Conservation (phyloP, 2,113 vertebrate genomes). For the Scophthalmus maximus region DNA sequence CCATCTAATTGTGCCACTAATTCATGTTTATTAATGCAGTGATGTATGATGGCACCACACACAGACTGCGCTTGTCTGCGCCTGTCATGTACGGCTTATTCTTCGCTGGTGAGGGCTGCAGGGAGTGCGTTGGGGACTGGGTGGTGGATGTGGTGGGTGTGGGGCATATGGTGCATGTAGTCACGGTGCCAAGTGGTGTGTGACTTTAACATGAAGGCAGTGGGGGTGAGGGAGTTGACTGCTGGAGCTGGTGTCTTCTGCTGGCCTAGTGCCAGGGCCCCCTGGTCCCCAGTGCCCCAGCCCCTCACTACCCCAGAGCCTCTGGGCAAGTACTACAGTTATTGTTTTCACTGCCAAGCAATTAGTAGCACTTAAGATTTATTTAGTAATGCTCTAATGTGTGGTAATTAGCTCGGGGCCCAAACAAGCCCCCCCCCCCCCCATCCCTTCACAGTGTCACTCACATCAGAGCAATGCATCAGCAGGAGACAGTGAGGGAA, state of each 20-base stretch:
- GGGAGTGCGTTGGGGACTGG: conserved; percentile 42
- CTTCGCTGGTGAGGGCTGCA: conserved; percentile 55
- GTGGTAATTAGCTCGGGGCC: conserved; percentile 85
- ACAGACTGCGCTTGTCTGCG: conserved; percentile 60
- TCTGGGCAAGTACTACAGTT: conserved; percentile 81
- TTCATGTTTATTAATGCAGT: conserved; percentile 82
- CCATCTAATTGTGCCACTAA: conserved; percentile 81
- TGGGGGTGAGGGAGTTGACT: conserved; percentile 63
- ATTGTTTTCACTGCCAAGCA: conserved; percentile 86
- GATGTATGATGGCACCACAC: conserved; percentile 75
- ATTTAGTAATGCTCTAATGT: conserved; percentile 87
- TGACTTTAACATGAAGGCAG: conserved; percentile 65
- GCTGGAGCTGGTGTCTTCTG: conserved; percentile 73
- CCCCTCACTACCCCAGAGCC: conserved; percentile 69
- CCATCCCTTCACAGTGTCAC: conserved; percentile 66
- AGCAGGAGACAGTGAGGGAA: conserved; percentile 74
- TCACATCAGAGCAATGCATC: conserved; percentile 66
- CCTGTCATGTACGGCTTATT: conserved; percentile 69
- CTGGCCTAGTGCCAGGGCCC: conserved; percentile 81
- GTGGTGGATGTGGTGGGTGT: conserved; percentile 50
- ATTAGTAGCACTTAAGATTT: conserved; percentile 86
- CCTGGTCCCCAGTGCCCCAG: conserved; percentile 69
- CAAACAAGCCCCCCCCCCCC: conserved; percentile 72
- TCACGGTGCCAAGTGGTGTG: conserved; percentile 73
- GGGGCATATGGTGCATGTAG: conserved; percentile 66